These are phyloP conservation scores for Cerastoderma edule DNA, from an alignment of 2,888 invertebrate genomes.

Conservation along the genomic window DNA sequence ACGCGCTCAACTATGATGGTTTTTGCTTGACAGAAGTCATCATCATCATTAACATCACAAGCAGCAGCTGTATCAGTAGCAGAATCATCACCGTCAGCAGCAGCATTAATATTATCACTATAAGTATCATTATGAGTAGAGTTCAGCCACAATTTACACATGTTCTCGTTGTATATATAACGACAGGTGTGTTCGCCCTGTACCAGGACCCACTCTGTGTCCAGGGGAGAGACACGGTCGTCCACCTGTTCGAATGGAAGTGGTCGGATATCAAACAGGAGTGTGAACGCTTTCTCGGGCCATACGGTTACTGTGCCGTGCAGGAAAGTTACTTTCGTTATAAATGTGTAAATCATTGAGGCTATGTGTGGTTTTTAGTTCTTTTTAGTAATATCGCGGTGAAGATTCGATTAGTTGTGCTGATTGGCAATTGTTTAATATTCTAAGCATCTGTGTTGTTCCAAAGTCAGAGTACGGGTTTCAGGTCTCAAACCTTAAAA, in stretches of 20 bases:
- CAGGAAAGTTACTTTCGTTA: constrained; percentile 70
- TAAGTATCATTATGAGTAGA: constrained; percentile 11
- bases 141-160: too few relatives aligned
- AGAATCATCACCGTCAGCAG: constrained; percentile 18
- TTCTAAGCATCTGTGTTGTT: too few relatives aligned
- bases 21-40: too few relatives aligned
- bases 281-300: constrained; percentile 77
- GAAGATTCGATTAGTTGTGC: too few relatives aligned
- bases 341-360: too few relatives aligned
- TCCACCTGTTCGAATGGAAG: constrained; percentile 79
- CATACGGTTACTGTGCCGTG: constrained; percentile 77
- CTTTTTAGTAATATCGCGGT: too few relatives aligned
- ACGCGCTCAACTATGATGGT: too few relatives aligned
- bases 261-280: constrained; percentile 70
- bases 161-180: too few relatives aligned
- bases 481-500: too few relatives aligned
- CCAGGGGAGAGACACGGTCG: constrained; percentile 66
- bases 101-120: constrained; percentile 15
- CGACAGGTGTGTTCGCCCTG: constrained; percentile 4
- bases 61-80: constrained; percentile 1
- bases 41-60: constrained; percentile 9
- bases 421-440: too few relatives aligned
- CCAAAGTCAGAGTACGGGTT: too few relatives aligned
- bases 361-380: too few relatives aligned
- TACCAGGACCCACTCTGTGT: constrained; percentile 72